phyloP scores from a whole-genome alignment of 2,888 invertebrate species.

The Villa cingulata region DNA sequence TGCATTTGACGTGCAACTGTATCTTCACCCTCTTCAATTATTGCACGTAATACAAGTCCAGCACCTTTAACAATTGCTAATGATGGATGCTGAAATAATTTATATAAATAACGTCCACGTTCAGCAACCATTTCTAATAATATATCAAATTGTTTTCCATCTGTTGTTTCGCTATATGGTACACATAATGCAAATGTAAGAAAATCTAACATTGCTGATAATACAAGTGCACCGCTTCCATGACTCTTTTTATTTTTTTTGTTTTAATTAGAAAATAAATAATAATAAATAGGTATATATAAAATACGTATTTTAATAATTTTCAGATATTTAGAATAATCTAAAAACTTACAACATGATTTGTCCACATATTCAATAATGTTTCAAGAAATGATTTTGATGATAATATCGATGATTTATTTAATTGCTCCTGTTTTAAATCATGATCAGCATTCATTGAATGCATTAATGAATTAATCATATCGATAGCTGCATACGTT shows the following conservation, averaged over 20 bases:
- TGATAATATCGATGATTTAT: constrained; percentile 89
- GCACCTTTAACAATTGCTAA: constrained; percentile 98
- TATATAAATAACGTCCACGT: constrained; percentile 79
- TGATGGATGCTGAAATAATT: constrained; percentile 76
- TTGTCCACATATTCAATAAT: constrained; percentile 86
- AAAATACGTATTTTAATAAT: too few species aligned
- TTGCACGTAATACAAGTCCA: constrained; percentile 89
- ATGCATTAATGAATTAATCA: constrained; percentile 95
- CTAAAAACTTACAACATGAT: constrained; percentile 64
- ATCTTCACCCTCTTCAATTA: constrained; percentile 94
- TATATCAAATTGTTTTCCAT: constrained; percentile 88
- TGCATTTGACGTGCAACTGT: constrained; percentile 90
- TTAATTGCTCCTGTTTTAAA: constrained; percentile 91
- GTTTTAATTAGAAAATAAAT: not conserved
- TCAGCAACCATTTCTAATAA: constrained; percentile 88
- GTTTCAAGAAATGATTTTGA: constrained; percentile 85
- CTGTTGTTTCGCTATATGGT: constrained; percentile 98
- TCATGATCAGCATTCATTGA: constrained; percentile 97
- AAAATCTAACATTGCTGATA: constrained; percentile 96
- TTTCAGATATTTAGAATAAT: not conserved
- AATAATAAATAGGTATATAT: not conserved
- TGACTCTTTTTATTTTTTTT: constrained; percentile 48
- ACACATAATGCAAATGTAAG: constrained; percentile 95
- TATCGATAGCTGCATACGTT: constrained; percentile 92
- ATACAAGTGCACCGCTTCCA: constrained; percentile 88